Evolutionary conservation across 1,140 invertebrate genomes (phyloP).

Genomic region (Aphelinus certus): DNA sequence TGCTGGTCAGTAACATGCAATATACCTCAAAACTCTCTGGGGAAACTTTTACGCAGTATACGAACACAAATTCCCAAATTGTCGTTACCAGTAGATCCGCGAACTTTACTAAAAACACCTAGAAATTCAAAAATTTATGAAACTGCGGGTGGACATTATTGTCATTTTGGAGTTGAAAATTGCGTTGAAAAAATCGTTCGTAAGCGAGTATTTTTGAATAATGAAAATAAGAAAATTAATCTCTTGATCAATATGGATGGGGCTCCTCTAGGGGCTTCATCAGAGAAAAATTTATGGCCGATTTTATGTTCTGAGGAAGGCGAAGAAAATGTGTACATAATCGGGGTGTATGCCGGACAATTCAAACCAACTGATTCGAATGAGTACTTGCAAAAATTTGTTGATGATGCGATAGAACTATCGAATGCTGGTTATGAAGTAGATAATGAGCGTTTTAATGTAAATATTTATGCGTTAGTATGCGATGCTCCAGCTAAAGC

Average conservation of each 20-base stretch:
- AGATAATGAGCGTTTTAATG: constrained; percentile 29
- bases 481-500: constrained; percentile 59
- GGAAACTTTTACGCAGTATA: no score
- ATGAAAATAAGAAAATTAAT: constrained; percentile 16
- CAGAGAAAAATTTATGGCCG: constrained; percentile 42
- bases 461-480: constrained; percentile 40
- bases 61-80: no score
- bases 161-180: constrained; percentile 30
- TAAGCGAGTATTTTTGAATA: background rate
- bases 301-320: constrained; percentile 44
- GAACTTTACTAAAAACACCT: constrained; percentile 35
- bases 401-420: constrained; percentile 40
- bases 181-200: constrained; percentile 20
- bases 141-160: constrained; percentile 29
- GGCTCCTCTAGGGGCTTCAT: constrained; percentile 34
- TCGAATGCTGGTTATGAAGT: constrained; percentile 30
- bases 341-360: constrained; percentile 41
- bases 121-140: constrained; percentile 21
- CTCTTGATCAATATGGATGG: constrained; percentile 43
- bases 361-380: constrained; percentile 39
- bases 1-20: no score
- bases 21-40: no score
- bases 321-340: constrained; percentile 37
- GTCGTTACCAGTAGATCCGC: constrained; percentile 18
- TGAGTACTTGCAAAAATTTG: constrained; percentile 40